phyloP scores from a whole-genome alignment of 2,888 invertebrate genomes.

The Oxystoma pomonae region DNA sequence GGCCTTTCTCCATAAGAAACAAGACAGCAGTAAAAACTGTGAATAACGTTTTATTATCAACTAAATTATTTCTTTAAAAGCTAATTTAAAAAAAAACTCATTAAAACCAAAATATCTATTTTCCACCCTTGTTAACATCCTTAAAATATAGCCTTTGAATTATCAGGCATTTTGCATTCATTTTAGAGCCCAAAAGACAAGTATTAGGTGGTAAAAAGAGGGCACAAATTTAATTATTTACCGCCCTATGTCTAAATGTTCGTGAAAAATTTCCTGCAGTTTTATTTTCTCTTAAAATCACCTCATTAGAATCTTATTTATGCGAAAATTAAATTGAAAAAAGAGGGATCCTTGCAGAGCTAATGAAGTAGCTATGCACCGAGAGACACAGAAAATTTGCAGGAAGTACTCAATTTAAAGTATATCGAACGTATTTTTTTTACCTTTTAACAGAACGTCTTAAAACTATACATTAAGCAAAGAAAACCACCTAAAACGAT shows the following conservation, averaged over 20 bases:
- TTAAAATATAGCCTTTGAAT: background rate
- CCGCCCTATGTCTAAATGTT: background rate
- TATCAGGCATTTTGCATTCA: background rate
- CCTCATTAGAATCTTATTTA: background rate
- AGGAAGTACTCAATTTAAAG: too few species aligned
- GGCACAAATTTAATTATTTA: conserved; percentile 1
- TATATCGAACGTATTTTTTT: too few species aligned
- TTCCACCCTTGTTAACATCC: conserved; percentile 3
- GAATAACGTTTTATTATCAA: background rate
- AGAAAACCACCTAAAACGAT: too few species aligned
- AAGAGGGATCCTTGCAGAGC: too few species aligned
- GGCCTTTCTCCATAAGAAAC: too few species aligned
- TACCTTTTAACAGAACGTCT: too few species aligned
- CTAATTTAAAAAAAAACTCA: background rate
- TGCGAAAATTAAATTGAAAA: background rate
- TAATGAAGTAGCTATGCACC: too few species aligned
- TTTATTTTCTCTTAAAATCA: background rate
- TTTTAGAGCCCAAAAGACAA: conserved; percentile 1
- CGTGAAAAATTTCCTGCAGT: background rate
- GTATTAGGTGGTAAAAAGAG: background rate
- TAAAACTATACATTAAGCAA: too few species aligned
- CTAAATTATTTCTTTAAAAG: background rate
- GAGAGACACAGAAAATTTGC: too few species aligned
- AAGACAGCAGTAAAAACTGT: too few species aligned
- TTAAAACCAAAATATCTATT: background rate